These are phyloP conservation scores for Drosophila malerkotliana DNA, from an alignment of 1,140 invertebrate species.

Conservation along the genomic window DNA sequence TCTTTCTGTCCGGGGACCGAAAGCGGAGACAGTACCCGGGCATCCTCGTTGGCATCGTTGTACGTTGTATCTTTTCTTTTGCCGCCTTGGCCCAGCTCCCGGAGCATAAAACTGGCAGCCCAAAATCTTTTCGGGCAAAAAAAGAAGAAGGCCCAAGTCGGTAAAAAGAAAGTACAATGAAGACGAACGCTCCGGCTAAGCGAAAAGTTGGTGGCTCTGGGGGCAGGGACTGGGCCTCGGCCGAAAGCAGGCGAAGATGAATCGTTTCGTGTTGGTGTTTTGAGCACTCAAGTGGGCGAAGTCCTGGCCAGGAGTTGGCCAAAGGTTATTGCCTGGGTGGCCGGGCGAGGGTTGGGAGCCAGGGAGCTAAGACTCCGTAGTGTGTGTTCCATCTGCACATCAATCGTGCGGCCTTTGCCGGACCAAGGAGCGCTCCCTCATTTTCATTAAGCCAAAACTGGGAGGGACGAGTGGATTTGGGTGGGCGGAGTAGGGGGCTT, in stretches of 20 bases:
- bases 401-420: slow-evolving; percentile 63
- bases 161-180: slow-evolving; percentile 59
- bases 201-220: slow-evolving; percentile 50
- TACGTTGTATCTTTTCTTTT: slow-evolving; percentile 19
- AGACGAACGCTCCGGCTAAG: slow-evolving; percentile 68
- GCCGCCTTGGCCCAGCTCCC: slow-evolving; percentile 21
- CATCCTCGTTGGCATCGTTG: slow-evolving; percentile 48
- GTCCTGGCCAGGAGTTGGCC: slow-evolving; percentile 42
- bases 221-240: slow-evolving; percentile 36
- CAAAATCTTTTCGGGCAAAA: slow-evolving; percentile 53
- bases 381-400: slow-evolving; percentile 62
- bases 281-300: slow-evolving; percentile 72
- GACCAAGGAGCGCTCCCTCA: slow-evolving; percentile 53
- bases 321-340: slow-evolving; percentile 45
- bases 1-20: slow-evolving; percentile 53
- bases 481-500: slow-evolving; percentile 18
- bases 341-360: neutral
- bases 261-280: slow-evolving; percentile 80
- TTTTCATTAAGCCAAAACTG: slow-evolving; percentile 66
- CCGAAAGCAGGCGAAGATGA: slow-evolving; percentile 74
- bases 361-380: slow-evolving; percentile 25
- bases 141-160: slow-evolving; percentile 34
- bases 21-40: slow-evolving; percentile 39
- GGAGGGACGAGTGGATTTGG: slow-evolving; percentile 15
- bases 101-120: slow-evolving; percentile 49